Base-by-base conservation (phyloP, 1,140 invertebrate genomes). In the Dendrolimus punctatus region DNA sequence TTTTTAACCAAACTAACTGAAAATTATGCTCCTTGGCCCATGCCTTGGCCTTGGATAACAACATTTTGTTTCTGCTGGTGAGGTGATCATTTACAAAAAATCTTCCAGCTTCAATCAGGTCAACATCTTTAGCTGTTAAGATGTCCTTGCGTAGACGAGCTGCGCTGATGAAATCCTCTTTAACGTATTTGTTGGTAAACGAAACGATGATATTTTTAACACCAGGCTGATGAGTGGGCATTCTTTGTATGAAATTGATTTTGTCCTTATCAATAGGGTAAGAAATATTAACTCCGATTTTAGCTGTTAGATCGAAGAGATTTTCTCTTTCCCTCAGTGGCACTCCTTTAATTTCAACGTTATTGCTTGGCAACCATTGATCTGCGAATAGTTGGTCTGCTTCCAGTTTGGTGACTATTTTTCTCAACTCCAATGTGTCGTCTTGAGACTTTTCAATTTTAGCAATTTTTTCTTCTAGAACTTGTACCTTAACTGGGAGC, bases 11-110 rank as follows among this genome's bases (percentile, higher is more conserved):
- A 9, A 61, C 45, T 42, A 58, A 64, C 37, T 55, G 9, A 40
- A 64, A 65, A 23, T 64, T 60, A 7, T 54, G 60, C 36, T 61
- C 60, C 40, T 60, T 64, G 0, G 62, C 59, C 37, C 58, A 9
- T 0, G 49, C 6, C 47, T 51, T 60, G 4, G 58, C 62, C 46
- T 61, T 64, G n/a, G 23, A 61, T 4, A 67, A 40, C 4, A 67
- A 38, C n/a, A 8, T 37, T 49, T 64, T 70, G n/a, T 70, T 70
- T 0, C 41, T 41, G 8, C 48, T 53, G 4, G 67, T 64, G 1
- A 66, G 42, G 49, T 70, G 58, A 43, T 68, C 58, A 40, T 69
- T 66, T 2, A 64, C 39, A 43, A 53, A 66, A 7, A 60, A 46
- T 5, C 41, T 51, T 23, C 42, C 48, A 0, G 36, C 8, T n/a